phyloP scores from a whole-genome alignment of 2,888 invertebrate species.

The Chloroclystis v-ata region DNA sequence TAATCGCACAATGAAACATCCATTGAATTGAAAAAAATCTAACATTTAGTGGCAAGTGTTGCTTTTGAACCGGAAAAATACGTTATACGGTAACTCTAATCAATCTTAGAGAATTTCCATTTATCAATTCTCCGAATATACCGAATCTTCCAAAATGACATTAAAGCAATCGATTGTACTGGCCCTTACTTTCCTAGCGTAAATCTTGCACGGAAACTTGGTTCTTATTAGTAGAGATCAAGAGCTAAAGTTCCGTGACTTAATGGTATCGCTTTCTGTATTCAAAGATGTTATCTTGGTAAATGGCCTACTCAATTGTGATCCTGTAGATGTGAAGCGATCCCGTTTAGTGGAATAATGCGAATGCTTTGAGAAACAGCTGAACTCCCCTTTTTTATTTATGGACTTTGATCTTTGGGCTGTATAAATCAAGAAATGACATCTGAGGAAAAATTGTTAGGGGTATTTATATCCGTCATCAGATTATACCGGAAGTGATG shows the following conservation, averaged over 20 bases:
- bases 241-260: not conserved
- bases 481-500: too few species aligned
- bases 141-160: slow-evolving; percentile 10
- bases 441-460: not conserved
- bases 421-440: too few species aligned
- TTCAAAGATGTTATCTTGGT: not conserved
- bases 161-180: slow-evolving; percentile 11
- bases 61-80: too few species aligned
- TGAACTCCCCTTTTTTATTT: not conserved
- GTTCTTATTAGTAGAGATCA: not conserved
- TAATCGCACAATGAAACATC: too few species aligned
- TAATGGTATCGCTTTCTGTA: not conserved
- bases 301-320: not conserved
- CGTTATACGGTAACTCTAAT: too few species aligned
- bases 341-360: not conserved
- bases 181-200: not conserved
- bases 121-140: slow-evolving; percentile 12
- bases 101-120: not conserved
- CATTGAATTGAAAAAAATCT: too few species aligned
- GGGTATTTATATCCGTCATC: not conserved
- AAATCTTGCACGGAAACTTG: slow-evolving; percentile 6
- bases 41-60: too few species aligned
- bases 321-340: not conserved
- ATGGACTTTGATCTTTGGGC: not conserved
- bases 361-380: not conserved